These are phyloP conservation scores for Anguilla japonica DNA, from an alignment of 2,113 vertebrate genomes.

Conservation along the genomic window DNA sequence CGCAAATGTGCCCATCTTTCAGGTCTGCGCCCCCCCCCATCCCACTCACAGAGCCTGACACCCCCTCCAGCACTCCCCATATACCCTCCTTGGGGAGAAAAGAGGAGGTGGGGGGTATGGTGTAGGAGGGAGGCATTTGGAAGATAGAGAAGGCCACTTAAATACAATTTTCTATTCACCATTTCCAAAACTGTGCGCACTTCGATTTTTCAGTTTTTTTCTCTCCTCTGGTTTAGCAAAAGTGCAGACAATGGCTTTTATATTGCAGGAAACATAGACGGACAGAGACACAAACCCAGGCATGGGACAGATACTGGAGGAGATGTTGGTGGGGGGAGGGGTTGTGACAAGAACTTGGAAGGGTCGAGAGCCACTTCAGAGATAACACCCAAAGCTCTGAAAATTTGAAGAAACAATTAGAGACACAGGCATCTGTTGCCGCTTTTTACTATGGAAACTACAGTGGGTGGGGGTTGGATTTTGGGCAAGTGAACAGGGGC, in stretches of 20 bases:
- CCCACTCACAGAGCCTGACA: neutral
- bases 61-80: neutral
- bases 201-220: constrained; percentile 67
- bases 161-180: constrained; percentile 99
- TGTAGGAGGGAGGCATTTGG: constrained; percentile 68
- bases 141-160: constrained; percentile 92
- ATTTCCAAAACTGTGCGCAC: constrained; percentile 81
- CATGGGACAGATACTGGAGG: constrained; percentile 58
- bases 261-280: constrained; percentile 85
- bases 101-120: constrained; percentile 64
- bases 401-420: constrained; percentile 46
- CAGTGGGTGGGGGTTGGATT: constrained; percentile 25
- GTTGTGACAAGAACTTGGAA: constrained; percentile 79
- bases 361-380: constrained; percentile 83
- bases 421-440: constrained; percentile 49
- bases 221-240: constrained; percentile 78
- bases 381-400: constrained; percentile 38
- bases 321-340: constrained; percentile 50
- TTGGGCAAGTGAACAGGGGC: constrained; percentile 26
- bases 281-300: constrained; percentile 67
- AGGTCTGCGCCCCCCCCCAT: constrained; percentile 80
- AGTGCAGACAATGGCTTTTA: constrained; percentile 90
- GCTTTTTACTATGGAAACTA: constrained; percentile 49
- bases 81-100: constrained; percentile 66
- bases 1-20: constrained; percentile 98